These are phyloP conservation scores for Podilymbus podiceps DNA, from an alignment of 2,113 vertebrate species.

Conservation along the genomic window DNA sequence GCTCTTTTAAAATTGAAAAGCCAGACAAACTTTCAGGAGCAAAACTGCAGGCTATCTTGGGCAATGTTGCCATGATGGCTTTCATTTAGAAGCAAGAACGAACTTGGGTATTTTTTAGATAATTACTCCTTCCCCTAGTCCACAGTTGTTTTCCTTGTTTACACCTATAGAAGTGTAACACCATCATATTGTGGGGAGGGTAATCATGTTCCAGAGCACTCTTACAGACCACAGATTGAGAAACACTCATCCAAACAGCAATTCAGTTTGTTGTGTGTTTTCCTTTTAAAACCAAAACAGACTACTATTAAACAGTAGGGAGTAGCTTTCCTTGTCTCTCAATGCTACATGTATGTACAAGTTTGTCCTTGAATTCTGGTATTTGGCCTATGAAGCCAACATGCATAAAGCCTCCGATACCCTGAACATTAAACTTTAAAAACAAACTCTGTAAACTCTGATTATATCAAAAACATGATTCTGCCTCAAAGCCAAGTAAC, in stretches of 20 bases:
- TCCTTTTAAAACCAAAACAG: constrained; percentile 35
- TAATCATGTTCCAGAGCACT: constrained; percentile 23
- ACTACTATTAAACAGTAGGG: not conserved
- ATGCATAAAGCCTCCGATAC: not conserved
- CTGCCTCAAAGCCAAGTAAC: constrained; percentile 49
- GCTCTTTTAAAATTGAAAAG: not conserved
- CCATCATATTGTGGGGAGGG: not conserved
- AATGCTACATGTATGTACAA: constrained; percentile 43
- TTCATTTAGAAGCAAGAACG: not conserved
- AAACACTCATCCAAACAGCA: constrained; percentile 32
- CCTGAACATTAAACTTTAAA: not conserved
- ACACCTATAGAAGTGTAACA: not conserved
- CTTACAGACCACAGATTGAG: constrained; percentile 35
- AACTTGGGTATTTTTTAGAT: constrained; percentile 6
- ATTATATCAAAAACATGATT: constrained; percentile 37
- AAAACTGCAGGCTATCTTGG: not conserved
- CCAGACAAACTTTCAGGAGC: not conserved
- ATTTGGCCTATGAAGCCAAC: constrained; percentile 31
- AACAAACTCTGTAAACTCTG: constrained; percentile 35
- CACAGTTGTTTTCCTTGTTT: constrained; percentile 45
- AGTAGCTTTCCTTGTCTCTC: constrained; percentile 34
- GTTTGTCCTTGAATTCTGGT: constrained; percentile 47
- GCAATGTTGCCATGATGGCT: not conserved
- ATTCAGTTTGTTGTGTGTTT: constrained; percentile 41
- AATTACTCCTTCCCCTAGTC: constrained; percentile 27